These are phyloP conservation scores for Bombycilla garrulus DNA, from an alignment of 2,113 vertebrate species.

Conservation along the genomic window DNA sequence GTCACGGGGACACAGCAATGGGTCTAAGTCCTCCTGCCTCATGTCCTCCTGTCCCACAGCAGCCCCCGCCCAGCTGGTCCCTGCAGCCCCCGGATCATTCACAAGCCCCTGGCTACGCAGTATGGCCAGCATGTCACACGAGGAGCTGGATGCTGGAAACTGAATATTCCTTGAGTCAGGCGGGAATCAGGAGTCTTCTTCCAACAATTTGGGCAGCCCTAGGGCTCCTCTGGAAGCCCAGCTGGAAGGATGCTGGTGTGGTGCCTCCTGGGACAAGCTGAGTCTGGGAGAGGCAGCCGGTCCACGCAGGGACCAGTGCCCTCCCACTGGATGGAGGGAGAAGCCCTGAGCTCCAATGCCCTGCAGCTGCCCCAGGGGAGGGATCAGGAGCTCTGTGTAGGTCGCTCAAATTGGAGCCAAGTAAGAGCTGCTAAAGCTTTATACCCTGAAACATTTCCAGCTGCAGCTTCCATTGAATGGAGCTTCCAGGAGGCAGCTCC, in stretches of 20 bases:
- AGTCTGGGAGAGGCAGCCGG: background rate
- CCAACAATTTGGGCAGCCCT: background rate
- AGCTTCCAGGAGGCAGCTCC: conserved; percentile 52
- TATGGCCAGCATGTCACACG: background rate
- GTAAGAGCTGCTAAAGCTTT: conserved; percentile 3
- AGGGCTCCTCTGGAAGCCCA: background rate
- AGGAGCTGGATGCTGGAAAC: background rate
- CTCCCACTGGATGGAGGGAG: background rate
- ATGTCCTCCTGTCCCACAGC: accelerated
- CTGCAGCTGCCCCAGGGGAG: background rate
- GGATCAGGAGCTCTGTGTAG: background rate
- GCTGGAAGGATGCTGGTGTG: background rate
- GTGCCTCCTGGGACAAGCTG: background rate
- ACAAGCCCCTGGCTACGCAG: background rate
- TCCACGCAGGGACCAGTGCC: background rate
- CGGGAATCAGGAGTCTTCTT: background rate
- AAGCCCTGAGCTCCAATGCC: background rate
- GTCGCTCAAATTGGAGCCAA: background rate
- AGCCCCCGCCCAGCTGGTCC: background rate
- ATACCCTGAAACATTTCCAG: conserved; percentile 44
- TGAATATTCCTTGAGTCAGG: background rate
- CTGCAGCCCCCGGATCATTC: accelerated
- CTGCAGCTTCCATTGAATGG: conserved; percentile 44
- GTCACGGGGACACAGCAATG: accelerated
- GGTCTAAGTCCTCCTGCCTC: background rate